Percentiles rank a stretch among this genome's conserved stretches.
These are phyloP conservation scores for Patella pellucida DNA, from an alignment of 2,888 invertebrate genomes.

Conservation along the genomic window DNA sequence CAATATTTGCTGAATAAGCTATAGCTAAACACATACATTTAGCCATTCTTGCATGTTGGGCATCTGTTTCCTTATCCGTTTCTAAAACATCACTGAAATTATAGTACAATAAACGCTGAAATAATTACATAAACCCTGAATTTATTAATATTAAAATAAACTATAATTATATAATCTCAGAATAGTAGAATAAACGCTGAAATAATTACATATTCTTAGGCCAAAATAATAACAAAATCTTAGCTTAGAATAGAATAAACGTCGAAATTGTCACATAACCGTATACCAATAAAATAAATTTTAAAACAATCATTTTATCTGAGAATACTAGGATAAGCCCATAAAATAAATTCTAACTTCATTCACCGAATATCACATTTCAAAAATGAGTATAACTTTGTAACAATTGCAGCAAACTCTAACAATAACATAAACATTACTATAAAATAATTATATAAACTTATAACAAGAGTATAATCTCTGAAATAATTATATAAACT, in stretches of 20 bases:
- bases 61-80: conserved; percentile 18
- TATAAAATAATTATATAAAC: too few species aligned
- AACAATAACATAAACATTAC: too few species aligned
- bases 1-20: conserved; percentile 69
- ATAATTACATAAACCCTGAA: not conserved
- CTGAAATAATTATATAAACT: too few species aligned
- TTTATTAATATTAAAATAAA: not conserved
- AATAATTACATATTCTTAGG: not conserved
- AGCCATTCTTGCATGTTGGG: conserved; percentile 29
- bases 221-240: too few species aligned
- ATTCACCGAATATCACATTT: too few species aligned
- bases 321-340: too few species aligned
- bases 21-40: conserved; percentile 55
- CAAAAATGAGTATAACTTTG: too few species aligned
- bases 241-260: not conserved
- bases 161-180: not conserved
- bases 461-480: too few species aligned
- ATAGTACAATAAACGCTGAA: not conserved
- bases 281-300: not conserved
- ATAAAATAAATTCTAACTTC: too few species aligned
- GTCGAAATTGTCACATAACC: not conserved
- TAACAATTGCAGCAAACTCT: too few species aligned
- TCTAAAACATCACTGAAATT: not conserved
- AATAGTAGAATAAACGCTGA: not conserved
- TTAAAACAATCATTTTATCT: too few species aligned